Percentiles rank a stretch among this genome's conserved stretches.
Evolutionary conservation across 1,140 invertebrate species (phyloP).

Genomic region (Trissolcus basalis): DNA sequence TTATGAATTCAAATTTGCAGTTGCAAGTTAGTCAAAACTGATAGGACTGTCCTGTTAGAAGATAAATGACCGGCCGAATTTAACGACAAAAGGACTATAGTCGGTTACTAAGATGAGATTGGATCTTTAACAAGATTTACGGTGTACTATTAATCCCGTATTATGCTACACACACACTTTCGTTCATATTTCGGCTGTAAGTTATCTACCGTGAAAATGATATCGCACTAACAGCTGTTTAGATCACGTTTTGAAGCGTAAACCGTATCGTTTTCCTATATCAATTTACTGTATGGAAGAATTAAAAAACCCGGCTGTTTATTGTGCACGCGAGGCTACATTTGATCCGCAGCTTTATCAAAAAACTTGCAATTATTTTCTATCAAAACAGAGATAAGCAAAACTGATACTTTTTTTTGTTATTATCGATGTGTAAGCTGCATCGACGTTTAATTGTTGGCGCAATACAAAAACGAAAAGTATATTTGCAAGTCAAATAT

Average conservation of each 20-base stretch:
- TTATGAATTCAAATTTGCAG: slow-evolving; percentile 37
- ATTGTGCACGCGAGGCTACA: slow-evolving; percentile 9
- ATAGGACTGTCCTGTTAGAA: slow-evolving; percentile 40
- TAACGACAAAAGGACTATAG: slow-evolving; percentile 42
- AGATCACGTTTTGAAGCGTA: slow-evolving; percentile 29
- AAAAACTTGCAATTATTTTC: slow-evolving; percentile 17
- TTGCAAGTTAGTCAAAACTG: slow-evolving; percentile 40
- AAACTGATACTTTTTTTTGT: background rate
- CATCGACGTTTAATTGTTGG: too few species aligned
- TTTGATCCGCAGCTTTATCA: slow-evolving; percentile 12
- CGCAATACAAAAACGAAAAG: slow-evolving; percentile 4
- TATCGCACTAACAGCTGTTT: slow-evolving; percentile 49
- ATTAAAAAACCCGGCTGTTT: slow-evolving; percentile 4
- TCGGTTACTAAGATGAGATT: slow-evolving; percentile 51
- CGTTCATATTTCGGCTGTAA: slow-evolving; percentile 30
- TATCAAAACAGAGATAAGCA: slow-evolving; percentile 3
- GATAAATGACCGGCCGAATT: slow-evolving; percentile 44
- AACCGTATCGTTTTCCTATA: slow-evolving; percentile 29
- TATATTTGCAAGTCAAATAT: slow-evolving; percentile 36
- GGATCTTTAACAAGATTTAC: slow-evolving; percentile 53
- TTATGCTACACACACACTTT: slow-evolving; percentile 44
- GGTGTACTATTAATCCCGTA: slow-evolving; percentile 50
- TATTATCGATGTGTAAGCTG: slow-evolving; percentile 14
- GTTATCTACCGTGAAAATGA: slow-evolving; percentile 42
- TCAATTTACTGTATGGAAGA: slow-evolving; percentile 9